phyloP scores from a whole-genome alignment of 2,797 vertebrate genomes.

The Smutsia gigantea region DNA sequence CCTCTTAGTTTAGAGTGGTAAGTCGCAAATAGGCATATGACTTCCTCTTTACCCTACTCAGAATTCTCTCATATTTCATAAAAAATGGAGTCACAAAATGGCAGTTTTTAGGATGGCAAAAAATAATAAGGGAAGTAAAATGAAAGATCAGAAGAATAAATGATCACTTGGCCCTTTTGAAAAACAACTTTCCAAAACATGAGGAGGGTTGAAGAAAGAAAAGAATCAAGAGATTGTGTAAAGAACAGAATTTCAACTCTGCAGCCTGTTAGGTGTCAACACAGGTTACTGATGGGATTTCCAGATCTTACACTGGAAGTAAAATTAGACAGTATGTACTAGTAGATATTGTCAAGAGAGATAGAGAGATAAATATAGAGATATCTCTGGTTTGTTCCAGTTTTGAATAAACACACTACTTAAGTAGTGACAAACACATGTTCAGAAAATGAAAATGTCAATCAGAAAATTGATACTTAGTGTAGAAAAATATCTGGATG shows the following conservation, averaged over 20 bases:
- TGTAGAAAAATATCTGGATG: not conserved
- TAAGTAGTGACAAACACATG: not conserved
- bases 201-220: not conserved
- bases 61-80: not conserved
- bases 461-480: not conserved
- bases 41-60: not conserved
- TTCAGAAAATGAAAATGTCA: conserved; percentile 18
- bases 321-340: not conserved
- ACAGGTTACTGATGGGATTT: conserved; percentile 45
- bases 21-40: not conserved
- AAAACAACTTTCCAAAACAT: not conserved
- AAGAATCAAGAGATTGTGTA: not conserved
- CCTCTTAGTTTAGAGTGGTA: not conserved
- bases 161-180: not conserved
- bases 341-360: not conserved
- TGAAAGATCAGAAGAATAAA: not conserved
- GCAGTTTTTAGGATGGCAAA: not conserved
- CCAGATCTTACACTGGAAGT: not conserved
- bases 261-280: not conserved
- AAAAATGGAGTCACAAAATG: not conserved
- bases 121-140: not conserved
- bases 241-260: not conserved
- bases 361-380: not conserved
- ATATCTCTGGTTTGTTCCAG: not conserved
- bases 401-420: not conserved